Evolutionary conservation across 2,797 vertebrate species (phyloP).

Genomic region (Myiotriccus ornatus): DNA sequence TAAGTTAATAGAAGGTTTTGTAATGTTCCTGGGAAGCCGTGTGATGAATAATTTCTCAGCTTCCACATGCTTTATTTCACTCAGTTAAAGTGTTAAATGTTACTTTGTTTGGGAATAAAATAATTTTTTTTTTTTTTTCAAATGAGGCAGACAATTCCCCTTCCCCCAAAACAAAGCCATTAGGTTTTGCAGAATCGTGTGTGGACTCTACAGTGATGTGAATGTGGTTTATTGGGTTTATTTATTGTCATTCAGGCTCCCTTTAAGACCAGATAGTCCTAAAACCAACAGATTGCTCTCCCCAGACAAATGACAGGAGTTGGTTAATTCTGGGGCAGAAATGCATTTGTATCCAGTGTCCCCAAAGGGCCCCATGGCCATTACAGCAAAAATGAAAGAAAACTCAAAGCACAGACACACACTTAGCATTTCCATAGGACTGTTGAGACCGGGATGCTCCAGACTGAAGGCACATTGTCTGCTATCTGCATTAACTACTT

Average conservation of each 20-base stretch:
- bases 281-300: neutral
- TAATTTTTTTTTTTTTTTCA: neutral
- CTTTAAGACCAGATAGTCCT: neutral
- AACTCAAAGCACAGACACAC: neutral
- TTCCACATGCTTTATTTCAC: neutral
- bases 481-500: neutral
- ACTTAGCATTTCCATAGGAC: neutral
- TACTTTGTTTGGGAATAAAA: neutral
- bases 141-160: neutral
- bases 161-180: neutral
- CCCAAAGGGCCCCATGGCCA: neutral
- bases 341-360: neutral
- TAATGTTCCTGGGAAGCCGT: neutral
- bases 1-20: neutral
- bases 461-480: rapidly evolving
- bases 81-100: neutral
- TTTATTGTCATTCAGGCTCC: neutral
- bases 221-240: neutral
- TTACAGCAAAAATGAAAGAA: neutral
- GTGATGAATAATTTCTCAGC: neutral
- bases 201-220: neutral
- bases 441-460: neutral
- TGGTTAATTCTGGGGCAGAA: neutral
- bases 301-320: neutral
- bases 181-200: neutral